Evolutionary conservation across 2,888 invertebrate species (phyloP), one percentile per base, ranked within the genome.

Genomic region (Zygogramma bicolorata): DNA sequence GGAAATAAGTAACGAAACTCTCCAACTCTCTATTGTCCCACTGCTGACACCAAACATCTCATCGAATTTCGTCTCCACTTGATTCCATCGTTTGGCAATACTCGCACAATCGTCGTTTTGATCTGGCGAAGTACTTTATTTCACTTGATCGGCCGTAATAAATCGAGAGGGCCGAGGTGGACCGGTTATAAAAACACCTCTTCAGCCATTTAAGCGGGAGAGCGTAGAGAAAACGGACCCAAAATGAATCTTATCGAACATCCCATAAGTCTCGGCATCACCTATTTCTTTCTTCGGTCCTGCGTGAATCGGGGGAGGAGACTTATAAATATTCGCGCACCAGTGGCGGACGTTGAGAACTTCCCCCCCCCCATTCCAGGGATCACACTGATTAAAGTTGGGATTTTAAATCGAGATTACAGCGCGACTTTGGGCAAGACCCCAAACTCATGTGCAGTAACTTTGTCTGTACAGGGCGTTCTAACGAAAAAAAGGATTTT

Each of bases 221-320:
- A 78, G 79, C 46, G 65, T 22, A 69, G 60, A 42, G 62, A 62
- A 62, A 62, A 62, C 62, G 42, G 62, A 63, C 82, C 81, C 83
- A 87, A 87, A 88, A 88, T 88, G 88, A 88, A 88, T 87, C 88
- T 88, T 88, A 88, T 88, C 88, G 87, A 86, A 85, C 86, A 85
- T 87, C 87, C 88, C 87, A 88, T 88, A 88, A 88, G 86, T 88
- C 87, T 88, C 85, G 86, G 86, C 87, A 87, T 87, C 88, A 87
- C 87, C 88, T 87, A 87, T 86, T 87, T 87, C 86, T 87, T 87
- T 87, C 85, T 85, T 81, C 81, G 83, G 82, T 81, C 82, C 85
- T 85, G 86, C 86, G 87, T 79, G 84, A 82, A 81, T 79, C 79
- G 83, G 83, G 85, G 85, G 86, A 84, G 85, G 86, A 84, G 86